Conservation (phyloP, 1,140 invertebrate genomes). For the Zophobas atratus region DNA sequence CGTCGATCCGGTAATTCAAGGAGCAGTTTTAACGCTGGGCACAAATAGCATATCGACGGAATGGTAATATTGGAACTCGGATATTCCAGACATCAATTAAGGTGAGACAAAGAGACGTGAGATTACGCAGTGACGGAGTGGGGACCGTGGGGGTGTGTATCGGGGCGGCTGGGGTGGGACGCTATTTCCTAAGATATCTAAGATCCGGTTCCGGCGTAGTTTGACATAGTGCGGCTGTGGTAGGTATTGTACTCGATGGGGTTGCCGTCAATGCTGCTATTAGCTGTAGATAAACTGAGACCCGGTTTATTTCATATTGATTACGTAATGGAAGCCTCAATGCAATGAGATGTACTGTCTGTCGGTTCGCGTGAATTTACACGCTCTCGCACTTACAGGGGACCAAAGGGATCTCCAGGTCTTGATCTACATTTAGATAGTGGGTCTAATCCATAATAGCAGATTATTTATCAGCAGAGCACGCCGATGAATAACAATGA, state of each 20-base stretch:
- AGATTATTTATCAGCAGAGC: slow-evolving; percentile 38
- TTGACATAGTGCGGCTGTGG: slow-evolving; percentile 45
- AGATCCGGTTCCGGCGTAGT: slow-evolving; percentile 46
- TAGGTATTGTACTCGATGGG: slow-evolving; percentile 41
- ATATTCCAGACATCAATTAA: slow-evolving; percentile 47
- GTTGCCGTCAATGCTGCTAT: slow-evolving; percentile 40
- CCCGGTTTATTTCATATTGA: slow-evolving; percentile 45
- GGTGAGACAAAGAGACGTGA: slow-evolving; percentile 42
- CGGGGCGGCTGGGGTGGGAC: not conserved
- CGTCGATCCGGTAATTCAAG: slow-evolving; percentile 19
- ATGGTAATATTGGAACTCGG: slow-evolving; percentile 45
- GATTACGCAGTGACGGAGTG: slow-evolving; percentile 31
- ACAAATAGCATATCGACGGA: slow-evolving; percentile 35
- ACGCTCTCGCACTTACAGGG: slow-evolving; percentile 39
- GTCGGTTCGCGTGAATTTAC: slow-evolving; percentile 42
- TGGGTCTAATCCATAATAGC: slow-evolving; percentile 35
- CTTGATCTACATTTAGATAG: slow-evolving; percentile 40
- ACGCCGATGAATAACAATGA: slow-evolving; percentile 24
- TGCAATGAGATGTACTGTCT: slow-evolving; percentile 31
- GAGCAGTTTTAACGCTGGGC: slow-evolving; percentile 30
- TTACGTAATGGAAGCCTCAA: slow-evolving; percentile 45
- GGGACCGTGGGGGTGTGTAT: slow-evolving; percentile 18
- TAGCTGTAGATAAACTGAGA: slow-evolving; percentile 38
- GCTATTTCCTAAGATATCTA: slow-evolving; percentile 46
- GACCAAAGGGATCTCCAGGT: slow-evolving; percentile 25